Conservation (phyloP, 2,797 vertebrate genomes). For the Karalla daura region DNA sequence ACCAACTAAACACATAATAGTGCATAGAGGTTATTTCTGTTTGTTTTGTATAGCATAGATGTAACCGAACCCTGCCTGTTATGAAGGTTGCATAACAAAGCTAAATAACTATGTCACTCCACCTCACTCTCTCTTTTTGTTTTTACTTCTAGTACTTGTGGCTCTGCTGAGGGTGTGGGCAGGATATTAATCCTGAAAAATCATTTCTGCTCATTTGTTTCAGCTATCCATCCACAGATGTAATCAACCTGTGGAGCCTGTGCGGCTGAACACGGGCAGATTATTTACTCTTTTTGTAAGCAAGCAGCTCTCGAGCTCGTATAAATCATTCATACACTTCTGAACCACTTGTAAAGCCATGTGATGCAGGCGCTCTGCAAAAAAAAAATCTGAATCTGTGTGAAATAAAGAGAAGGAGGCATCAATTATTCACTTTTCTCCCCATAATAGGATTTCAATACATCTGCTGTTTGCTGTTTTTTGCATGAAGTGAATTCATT, state of each 20-base stretch:
- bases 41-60: no score
- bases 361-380: slow-evolving; percentile 47
- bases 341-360: slow-evolving; percentile 71
- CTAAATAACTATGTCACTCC: no score
- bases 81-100: background rate
- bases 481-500: slow-evolving; percentile 67
- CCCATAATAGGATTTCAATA: slow-evolving; percentile 73
- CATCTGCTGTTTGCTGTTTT: slow-evolving; percentile 69
- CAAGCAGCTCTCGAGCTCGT: slow-evolving; percentile 66
- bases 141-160: background rate
- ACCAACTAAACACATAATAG: no score
- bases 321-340: slow-evolving; percentile 77
- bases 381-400: slow-evolving; percentile 52
- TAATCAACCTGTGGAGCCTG: slow-evolving; percentile 20
- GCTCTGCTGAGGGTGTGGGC: background rate
- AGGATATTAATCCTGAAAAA: background rate
- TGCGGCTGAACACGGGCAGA: slow-evolving; percentile 30
- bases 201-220: background rate
- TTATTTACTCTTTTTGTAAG: slow-evolving; percentile 70
- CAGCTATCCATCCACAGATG: slow-evolving; percentile 4
- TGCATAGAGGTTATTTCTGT: no score
- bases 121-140: background rate
- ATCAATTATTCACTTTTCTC: slow-evolving; percentile 79
- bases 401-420: slow-evolving; percentile 60
- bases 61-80: no score